These are phyloP conservation scores for Thyatira batis DNA, from an alignment of 2,888 invertebrate species.

Conservation along the genomic window DNA sequence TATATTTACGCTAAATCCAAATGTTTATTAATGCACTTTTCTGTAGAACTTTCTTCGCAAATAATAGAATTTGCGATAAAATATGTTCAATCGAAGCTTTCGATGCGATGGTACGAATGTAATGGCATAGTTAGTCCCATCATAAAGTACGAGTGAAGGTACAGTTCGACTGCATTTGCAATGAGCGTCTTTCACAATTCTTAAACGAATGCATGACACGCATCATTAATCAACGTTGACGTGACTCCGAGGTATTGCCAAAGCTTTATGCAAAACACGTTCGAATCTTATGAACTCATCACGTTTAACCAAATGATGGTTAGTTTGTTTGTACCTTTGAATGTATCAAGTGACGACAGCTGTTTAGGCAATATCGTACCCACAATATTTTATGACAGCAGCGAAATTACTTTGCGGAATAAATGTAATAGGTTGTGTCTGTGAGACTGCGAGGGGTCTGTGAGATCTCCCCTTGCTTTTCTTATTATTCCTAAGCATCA, in stretches of 20 bases:
- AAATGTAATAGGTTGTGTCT: slow-evolving; percentile 48
- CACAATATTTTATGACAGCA: slow-evolving; percentile 63
- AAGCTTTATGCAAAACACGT: slow-evolving; percentile 58
- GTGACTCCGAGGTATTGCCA: slow-evolving; percentile 62
- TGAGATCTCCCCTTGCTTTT: slow-evolving; percentile 60
- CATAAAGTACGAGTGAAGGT: slow-evolving; percentile 26
- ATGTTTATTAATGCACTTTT: no score
- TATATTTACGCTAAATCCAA: no score
- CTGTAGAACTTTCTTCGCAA: no score
- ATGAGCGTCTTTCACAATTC: slow-evolving; percentile 52
- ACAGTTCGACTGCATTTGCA: slow-evolving; percentile 33
- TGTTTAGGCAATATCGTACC: slow-evolving; percentile 59
- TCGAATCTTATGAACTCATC: slow-evolving; percentile 62
- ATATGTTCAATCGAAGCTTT: slow-evolving; percentile 2
- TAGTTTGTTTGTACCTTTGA: slow-evolving; percentile 43
- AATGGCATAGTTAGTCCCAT: slow-evolving; percentile 18
- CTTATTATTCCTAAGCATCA: slow-evolving; percentile 51
- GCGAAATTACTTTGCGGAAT: slow-evolving; percentile 56
- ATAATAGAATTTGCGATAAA: not conserved
- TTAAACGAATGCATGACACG: slow-evolving; percentile 43
- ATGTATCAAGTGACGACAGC: slow-evolving; percentile 48
- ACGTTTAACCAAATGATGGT: slow-evolving; percentile 62
- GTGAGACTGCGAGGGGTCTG: slow-evolving; percentile 38
- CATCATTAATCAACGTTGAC: slow-evolving; percentile 61
- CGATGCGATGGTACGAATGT: slow-evolving; percentile 18